phyloP scores from a whole-genome alignment of 2,888 invertebrate species.

The Agrochola circellaris region DNA sequence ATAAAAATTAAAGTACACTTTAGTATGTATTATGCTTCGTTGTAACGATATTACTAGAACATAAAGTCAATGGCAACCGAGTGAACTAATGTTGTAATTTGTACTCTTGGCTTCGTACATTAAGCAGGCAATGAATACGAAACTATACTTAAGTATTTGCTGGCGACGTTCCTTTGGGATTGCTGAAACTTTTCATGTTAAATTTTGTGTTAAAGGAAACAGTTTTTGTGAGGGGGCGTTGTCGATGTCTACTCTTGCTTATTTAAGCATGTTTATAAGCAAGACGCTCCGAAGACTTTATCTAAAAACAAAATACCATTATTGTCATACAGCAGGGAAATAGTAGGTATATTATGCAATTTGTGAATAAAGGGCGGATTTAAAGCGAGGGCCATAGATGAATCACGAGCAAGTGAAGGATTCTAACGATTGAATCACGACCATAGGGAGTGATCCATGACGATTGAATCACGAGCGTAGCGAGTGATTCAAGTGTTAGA shows the following conservation, averaged over 20 bases:
- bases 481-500: too few species aligned
- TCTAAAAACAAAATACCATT: background rate
- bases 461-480: too few species aligned
- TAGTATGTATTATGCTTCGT: constrained; percentile 52
- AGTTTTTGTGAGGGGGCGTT: background rate
- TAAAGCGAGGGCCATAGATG: too few species aligned
- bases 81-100: constrained; percentile 55
- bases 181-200: constrained; percentile 12
- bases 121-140: constrained; percentile 57
- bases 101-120: constrained; percentile 43
- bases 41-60: constrained; percentile 49
- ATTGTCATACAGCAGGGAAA: too few species aligned
- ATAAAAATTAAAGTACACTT: constrained; percentile 50
- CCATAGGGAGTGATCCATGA: too few species aligned
- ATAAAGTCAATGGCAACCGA: constrained; percentile 43
- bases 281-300: background rate
- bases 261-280: background rate
- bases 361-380: too few species aligned
- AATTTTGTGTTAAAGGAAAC: constrained; percentile 17
- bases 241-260: too few species aligned
- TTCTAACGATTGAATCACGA: too few species aligned
- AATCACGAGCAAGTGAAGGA: too few species aligned
- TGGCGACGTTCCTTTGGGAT: constrained; percentile 1
- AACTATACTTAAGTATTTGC: constrained; percentile 38
- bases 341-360: too few species aligned